Base-by-base conservation (phyloP, 2,888 invertebrate species). In the Scaptomyza cyrtandrae region DNA sequence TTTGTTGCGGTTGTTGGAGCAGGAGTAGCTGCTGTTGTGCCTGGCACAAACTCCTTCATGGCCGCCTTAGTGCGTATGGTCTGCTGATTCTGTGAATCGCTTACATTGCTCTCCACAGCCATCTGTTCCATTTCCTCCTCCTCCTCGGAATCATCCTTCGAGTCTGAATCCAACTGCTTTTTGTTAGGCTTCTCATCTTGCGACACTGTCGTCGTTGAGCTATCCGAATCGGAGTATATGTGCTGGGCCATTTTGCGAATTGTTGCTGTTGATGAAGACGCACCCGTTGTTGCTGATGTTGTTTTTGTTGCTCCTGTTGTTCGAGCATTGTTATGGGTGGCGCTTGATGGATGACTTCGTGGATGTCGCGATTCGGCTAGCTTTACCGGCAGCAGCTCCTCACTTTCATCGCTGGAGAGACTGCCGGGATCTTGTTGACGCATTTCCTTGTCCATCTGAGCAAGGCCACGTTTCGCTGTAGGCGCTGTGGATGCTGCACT, bases 381-480 rank as follows among this genome's bases (percentile, higher is more conserved):
- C 61, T 90, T 93, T 29, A 95, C 93, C 31, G 95, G 94, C 92
- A 96, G 93, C 48, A 97, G 91, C 71, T 96, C 97, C 90, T 97
- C 97, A 89, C 96, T 97, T 76, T 96, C 97, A 90, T 97, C 97
- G 90, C 96, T 97, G 75, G 97, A 97, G 58, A 95, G 95, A 50
- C 94, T 95, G 61, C 78, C 78, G 46, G 88, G 75, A 52, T 94
- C 94, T 64, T 94, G 94, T 59, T 94, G 94, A 33, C 93, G 93
- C 91, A 96, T 93, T 91, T 96, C 96, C 81, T 94, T 94, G 89
- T 96, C 96, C 94, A 96, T 95, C 91, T 91, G 91, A 7, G 91
- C 88, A 44, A 91, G 84, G 33, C 85, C 89, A n/a, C 95, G 94
- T 94, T 94, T 61, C 39, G 78, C 43, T 19, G 73, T 65, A 27